Conservation (phyloP, 2,888 invertebrate genomes). For the Tetranychus piercei region DNA sequence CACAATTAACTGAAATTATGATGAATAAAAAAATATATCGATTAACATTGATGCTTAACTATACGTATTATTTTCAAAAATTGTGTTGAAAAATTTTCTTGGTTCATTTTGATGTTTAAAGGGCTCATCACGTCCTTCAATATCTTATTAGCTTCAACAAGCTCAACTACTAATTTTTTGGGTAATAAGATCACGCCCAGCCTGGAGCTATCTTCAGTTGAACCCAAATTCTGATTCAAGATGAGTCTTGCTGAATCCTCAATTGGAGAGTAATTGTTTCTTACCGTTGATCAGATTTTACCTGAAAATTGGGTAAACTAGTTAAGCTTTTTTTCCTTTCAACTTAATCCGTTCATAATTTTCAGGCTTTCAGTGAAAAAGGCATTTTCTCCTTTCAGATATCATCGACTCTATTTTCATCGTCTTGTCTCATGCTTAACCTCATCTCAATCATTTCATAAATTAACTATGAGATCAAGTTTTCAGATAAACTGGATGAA, state of each 20-base stretch:
- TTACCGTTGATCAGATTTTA: slow-evolving; percentile 5
- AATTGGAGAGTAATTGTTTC: neutral
- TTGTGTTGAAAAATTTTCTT: too few species aligned
- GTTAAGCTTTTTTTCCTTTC: too few species aligned
- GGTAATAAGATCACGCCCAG: neutral
- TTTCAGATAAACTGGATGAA: too few species aligned
- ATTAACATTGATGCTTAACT: too few species aligned
- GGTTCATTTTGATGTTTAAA: too few species aligned
- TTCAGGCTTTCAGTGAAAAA: neutral
- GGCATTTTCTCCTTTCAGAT: neutral
- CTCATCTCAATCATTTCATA: neutral
- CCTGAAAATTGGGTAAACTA: neutral
- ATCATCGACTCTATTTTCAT: neutral
- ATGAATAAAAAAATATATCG: too few species aligned
- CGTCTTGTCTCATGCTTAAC: neutral
- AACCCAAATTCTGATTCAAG: neutral
- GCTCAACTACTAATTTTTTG: neutral
- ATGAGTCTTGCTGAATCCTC: neutral
- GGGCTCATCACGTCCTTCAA: too few species aligned
- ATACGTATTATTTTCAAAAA: too few species aligned
- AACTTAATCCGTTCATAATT: neutral
- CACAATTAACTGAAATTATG: too few species aligned
- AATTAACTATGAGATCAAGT: too few species aligned
- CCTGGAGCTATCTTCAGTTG: neutral
- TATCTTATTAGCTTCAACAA: too few species aligned